Percentiles rank a stretch among this genome's conserved stretches.
Conservation (phyloP, 2,113 vertebrate species). For the Ahaetulla prasina region DNA sequence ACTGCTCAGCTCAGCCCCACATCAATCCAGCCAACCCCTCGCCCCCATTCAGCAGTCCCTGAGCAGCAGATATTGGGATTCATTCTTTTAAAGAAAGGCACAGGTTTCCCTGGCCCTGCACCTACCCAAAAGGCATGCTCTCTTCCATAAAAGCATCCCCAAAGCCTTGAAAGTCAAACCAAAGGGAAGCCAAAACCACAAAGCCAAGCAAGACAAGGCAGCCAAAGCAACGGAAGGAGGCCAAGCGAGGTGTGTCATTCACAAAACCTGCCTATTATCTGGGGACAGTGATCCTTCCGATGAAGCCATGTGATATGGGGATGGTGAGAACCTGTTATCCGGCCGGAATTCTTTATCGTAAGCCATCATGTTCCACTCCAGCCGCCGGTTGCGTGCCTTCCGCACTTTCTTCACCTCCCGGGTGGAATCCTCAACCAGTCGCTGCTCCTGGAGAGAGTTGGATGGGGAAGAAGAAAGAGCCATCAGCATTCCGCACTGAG, state of each 20-base stretch:
- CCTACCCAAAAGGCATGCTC: background rate
- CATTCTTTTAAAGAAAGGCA: background rate
- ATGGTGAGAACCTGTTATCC: slow-evolving; percentile 84
- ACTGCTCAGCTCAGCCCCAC: fast-evolving
- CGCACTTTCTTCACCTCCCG: slow-evolving; percentile 92
- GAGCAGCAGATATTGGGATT: no score
- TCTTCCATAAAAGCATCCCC: background rate
- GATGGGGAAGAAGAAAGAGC: background rate
- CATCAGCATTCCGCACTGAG: no score
- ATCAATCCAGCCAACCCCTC: background rate
- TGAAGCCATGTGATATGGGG: slow-evolving; percentile 88
- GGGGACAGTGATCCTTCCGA: slow-evolving; percentile 91
- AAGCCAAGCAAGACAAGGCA: background rate
- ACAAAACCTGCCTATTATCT: slow-evolving; percentile 83
- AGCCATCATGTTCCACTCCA: slow-evolving; percentile 93
- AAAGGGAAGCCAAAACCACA: background rate
- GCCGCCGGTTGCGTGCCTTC: slow-evolving; percentile 87
- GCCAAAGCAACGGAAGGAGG: slow-evolving; percentile 29
- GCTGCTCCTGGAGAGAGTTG: slow-evolving; percentile 76
- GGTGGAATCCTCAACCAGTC: slow-evolving; percentile 82
- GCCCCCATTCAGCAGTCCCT: background rate
- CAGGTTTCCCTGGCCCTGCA: background rate
- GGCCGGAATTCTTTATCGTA: slow-evolving; percentile 92
- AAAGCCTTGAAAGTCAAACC: background rate
- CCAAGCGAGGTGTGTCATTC: slow-evolving; percentile 37